Conservation (phyloP, 30 jellyfish, hydroid and myxozoan species). For the Aurelia aurita region DNA sequence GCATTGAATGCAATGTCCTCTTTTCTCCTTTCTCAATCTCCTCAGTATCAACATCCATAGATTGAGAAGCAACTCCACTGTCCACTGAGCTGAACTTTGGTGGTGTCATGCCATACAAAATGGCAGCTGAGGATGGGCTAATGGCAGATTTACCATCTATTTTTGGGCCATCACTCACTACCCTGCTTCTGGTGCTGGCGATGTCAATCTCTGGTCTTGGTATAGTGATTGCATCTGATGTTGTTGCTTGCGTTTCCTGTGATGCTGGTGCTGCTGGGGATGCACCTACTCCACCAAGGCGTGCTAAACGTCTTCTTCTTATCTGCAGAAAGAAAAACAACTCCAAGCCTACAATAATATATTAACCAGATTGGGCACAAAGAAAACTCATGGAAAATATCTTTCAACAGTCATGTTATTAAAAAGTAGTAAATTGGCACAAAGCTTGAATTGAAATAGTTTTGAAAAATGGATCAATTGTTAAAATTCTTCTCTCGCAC, state of each 20-base stretch:
- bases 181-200: conserved; percentile 12
- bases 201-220: conserved; percentile 43
- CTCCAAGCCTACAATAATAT: too few relatives aligned
- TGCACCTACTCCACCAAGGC: conserved; percentile 52
- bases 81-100: conserved; percentile 57
- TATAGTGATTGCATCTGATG: neutral
- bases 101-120: conserved; percentile 77
- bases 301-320: conserved; percentile 77
- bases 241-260: conserved; percentile 7
- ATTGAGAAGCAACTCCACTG: conserved; percentile 86
- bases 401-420: too few relatives aligned
- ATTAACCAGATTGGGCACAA: too few relatives aligned
- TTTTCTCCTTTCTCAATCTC: conserved; percentile 65
- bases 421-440: too few relatives aligned
- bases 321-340: conserved; percentile 23
- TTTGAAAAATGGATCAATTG: too few relatives aligned
- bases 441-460: too few relatives aligned
- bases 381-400: too few relatives aligned
- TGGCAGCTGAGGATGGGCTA: conserved; percentile 85
- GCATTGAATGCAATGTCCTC: conserved; percentile 65
- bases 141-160: conserved; percentile 18
- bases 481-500: too few relatives aligned
- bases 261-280: conserved; percentile 40
- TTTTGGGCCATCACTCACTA: conserved; percentile 30
- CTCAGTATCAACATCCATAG: conserved; percentile 77